Evolutionary conservation across 2,797 vertebrate species (phyloP).

Genomic region (Epinephelus awoara): DNA sequence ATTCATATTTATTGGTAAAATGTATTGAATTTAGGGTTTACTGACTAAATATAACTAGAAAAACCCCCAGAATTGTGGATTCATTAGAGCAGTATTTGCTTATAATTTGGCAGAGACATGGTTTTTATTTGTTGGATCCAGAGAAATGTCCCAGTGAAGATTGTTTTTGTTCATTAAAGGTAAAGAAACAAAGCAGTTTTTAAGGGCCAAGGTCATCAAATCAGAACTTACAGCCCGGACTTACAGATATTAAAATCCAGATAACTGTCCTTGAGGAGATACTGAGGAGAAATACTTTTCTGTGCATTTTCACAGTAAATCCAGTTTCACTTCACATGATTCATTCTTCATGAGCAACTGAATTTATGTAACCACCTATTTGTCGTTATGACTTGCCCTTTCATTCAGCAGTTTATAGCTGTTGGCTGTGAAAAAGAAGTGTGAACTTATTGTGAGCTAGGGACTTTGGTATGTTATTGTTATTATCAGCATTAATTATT

Average conservation of each 20-base stretch:
- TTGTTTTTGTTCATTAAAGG: no score
- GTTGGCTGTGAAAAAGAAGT: background rate
- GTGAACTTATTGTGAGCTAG: background rate
- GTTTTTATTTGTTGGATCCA: no score
- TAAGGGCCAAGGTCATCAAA: background rate
- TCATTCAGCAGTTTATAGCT: conserved; percentile 28
- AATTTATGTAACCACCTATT: conserved; percentile 18
- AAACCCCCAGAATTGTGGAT: background rate
- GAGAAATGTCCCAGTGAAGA: no score
- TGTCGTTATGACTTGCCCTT: conserved; percentile 7
- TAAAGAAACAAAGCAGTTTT: background rate
- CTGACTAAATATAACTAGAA: background rate
- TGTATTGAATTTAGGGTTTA: background rate
- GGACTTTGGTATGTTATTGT: background rate
- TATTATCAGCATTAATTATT: background rate
- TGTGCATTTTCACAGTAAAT: background rate
- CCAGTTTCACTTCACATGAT: conserved; percentile 16
- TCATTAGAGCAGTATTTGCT: no score
- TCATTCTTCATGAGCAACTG: conserved; percentile 6
- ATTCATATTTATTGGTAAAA: background rate
- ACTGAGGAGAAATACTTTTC: no score
- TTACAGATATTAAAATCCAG: background rate
- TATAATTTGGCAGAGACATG: no score
- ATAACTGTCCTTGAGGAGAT: background rate
- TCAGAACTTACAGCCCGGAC: no score